Evolutionary conservation across 2,888 invertebrate species (phyloP).

Genomic region (Meta bourneti): DNA sequence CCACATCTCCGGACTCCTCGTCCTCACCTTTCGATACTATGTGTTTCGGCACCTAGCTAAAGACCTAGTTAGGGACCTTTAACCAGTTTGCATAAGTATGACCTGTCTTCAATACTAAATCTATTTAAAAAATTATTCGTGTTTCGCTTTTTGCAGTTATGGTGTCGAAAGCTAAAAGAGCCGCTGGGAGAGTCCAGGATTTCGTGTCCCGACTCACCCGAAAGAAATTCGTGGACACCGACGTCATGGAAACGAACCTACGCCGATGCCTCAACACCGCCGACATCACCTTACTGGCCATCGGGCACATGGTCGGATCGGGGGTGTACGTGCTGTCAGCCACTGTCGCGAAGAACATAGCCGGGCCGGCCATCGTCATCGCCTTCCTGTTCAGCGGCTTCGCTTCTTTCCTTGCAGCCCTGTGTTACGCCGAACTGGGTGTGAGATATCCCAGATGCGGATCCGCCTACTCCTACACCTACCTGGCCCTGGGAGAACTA

Average conservation of each 20-base stretch:
- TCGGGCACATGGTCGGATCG: slow-evolving; percentile 97
- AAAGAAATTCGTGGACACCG: slow-evolving; percentile 70
- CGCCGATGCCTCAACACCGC: slow-evolving; percentile 93
- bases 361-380: slow-evolving; percentile 89
- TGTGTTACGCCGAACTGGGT: slow-evolving; percentile 84
- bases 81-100: no score
- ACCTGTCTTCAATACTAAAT: no score
- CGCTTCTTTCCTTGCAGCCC: slow-evolving; percentile 89
- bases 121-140: no score
- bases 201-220: slow-evolving; percentile 35
- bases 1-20: no score
- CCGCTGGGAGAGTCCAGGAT: background rate
- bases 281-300: slow-evolving; percentile 94
- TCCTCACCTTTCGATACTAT: no score
- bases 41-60: no score
- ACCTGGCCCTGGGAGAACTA: slow-evolving; percentile 80
- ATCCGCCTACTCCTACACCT: slow-evolving; percentile 81
- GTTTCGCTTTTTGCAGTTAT: background rate
- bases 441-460: slow-evolving; percentile 80
- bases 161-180: background rate
- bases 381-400: slow-evolving; percentile 87
- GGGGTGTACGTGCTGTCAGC: slow-evolving; percentile 96
- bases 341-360: slow-evolving; percentile 89
- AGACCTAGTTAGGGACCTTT: no score
- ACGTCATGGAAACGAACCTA: slow-evolving; percentile 87